Conservation (phyloP, 2,797 vertebrate genomes). For the Peromyscus aztecus region DNA sequence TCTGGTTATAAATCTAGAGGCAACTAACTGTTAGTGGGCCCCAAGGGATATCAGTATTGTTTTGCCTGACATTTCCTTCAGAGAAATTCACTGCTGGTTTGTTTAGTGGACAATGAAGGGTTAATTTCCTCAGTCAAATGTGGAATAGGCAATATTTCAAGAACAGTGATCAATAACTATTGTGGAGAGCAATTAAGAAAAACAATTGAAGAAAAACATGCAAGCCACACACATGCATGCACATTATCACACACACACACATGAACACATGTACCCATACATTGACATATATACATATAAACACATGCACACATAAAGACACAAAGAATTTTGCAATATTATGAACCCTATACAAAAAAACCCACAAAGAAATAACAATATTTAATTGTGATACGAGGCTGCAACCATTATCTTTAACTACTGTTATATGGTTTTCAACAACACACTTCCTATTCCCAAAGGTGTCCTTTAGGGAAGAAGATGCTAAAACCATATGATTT, state of each 20-base stretch:
- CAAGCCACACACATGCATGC: neutral
- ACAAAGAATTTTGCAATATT: neutral
- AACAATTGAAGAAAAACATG: neutral
- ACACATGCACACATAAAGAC: neutral
- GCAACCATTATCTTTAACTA: neutral
- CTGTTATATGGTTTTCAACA: conserved; percentile 13
- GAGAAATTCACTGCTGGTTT: neutral
- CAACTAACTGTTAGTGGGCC: neutral
- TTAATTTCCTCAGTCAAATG: neutral
- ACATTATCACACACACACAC: neutral
- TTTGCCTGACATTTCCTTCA: neutral
- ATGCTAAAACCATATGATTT: conserved; percentile 31
- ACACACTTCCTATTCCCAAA: neutral
- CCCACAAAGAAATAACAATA: neutral
- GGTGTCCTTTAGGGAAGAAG: conserved; percentile 23
- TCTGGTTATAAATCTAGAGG: neutral
- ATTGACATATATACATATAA: neutral
- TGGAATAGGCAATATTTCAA: neutral
- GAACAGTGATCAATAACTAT: neutral
- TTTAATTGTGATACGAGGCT: neutral
- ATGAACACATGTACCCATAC: too few species aligned
- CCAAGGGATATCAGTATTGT: neutral
- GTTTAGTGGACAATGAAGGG: neutral
- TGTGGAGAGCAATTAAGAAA: neutral
- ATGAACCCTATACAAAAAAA: conserved; percentile 9